Conservation (phyloP, 2,888 invertebrate species). For the Sympetrum striolatum region DNA sequence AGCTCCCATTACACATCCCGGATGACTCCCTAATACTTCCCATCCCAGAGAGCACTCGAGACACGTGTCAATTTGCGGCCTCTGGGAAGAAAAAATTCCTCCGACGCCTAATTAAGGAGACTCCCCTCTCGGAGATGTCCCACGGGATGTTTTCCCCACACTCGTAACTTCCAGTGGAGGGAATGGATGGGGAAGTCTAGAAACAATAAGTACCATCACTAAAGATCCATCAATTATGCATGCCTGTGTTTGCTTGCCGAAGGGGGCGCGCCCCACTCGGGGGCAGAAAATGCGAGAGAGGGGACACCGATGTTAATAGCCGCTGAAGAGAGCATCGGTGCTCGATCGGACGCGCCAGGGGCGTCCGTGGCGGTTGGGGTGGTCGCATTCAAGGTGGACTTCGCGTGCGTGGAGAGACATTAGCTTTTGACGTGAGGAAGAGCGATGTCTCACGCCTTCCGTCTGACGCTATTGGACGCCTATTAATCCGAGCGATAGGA, state of each 20-base stretch:
- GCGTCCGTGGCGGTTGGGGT: neutral
- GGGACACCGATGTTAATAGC: neutral
- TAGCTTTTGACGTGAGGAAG: neutral
- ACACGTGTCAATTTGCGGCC: neutral
- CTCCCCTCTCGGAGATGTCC: neutral
- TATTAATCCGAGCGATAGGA: neutral
- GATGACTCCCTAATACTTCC: neutral
- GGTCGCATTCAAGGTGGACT: neutral
- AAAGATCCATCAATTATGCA: neutral
- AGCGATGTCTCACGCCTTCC: neutral
- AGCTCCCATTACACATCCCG: neutral
- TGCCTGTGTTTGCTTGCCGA: neutral
- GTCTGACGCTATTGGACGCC: neutral
- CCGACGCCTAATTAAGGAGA: neutral
- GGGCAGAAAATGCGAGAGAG: neutral
- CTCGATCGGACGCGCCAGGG: neutral
- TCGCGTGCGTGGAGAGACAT: neutral
- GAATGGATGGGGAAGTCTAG: neutral
- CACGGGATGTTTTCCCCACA: neutral
- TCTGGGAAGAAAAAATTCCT: neutral
- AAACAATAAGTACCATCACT: neutral
- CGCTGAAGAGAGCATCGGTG: neutral
- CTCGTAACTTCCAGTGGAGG: neutral
- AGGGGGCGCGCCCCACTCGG: neutral
- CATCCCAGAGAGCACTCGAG: neutral